Conservation (phyloP, 2,113 vertebrate genomes). For the Egretta garzetta region DNA sequence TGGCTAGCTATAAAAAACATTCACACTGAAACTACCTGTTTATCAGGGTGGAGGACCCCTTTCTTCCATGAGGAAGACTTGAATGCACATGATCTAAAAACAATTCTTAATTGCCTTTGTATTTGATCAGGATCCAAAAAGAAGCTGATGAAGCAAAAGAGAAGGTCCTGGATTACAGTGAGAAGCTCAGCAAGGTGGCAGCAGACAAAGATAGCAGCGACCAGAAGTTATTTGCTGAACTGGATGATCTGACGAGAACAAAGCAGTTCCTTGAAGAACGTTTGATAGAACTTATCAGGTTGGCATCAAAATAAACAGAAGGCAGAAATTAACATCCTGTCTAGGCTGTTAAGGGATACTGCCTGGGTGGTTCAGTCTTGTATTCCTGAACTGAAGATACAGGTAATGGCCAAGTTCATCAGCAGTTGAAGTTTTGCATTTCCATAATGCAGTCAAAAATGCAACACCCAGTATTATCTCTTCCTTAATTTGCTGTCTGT, state of each 20-base stretch:
- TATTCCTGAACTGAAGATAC: not conserved
- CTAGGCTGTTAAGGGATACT: not conserved
- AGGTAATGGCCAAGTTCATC: not conserved
- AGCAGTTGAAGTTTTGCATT: not conserved
- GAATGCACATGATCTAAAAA: not conserved
- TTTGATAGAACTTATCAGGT: conserved; percentile 94
- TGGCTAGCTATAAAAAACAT: not conserved
- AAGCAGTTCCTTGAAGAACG: conserved; percentile 93
- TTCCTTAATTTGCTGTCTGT: not conserved
- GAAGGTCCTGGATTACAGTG: conserved; percentile 79
- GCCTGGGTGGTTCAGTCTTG: not conserved
- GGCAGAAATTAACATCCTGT: not conserved
- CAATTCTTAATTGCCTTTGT: not conserved
- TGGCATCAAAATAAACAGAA: not conserved
- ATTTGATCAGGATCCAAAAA: conserved; percentile 79
- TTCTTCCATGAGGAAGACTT: not conserved
- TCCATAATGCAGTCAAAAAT: not conserved
- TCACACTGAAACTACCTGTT: not conserved
- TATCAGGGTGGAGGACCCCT: not conserved
- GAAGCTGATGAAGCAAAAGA: conserved; percentile 75
- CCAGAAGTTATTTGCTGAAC: conserved; percentile 84
- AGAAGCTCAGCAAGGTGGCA: conserved; percentile 77
- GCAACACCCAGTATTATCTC: not conserved
- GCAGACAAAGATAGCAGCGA: conserved; percentile 82
- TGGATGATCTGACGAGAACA: conserved; percentile 91